Evolutionary conservation across 2,888 invertebrate species (phyloP).

Genomic region (Silvanus unidentatus): DNA sequence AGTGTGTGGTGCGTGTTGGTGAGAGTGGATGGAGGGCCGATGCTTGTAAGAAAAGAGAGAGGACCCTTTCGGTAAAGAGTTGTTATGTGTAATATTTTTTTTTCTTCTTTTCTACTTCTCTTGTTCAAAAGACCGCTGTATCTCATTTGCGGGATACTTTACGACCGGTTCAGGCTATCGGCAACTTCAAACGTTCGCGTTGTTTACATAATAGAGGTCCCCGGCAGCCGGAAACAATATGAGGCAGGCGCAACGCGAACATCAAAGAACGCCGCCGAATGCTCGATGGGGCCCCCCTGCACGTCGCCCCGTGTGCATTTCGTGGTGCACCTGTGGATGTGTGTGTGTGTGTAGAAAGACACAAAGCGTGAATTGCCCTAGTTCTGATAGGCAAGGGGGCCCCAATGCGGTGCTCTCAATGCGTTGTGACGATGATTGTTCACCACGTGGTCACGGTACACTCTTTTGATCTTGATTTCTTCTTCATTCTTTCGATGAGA

Average conservation of each 20-base stretch:
- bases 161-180: conserved; percentile 44
- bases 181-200: conserved; percentile 58
- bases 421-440: conserved; percentile 25
- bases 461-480: conserved; percentile 32
- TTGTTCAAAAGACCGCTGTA: conserved; percentile 11
- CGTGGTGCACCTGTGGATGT: conserved; percentile 28
- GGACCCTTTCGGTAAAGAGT: conserved; percentile 1
- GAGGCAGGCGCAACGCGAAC: conserved; percentile 44
- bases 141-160: conserved; percentile 44
- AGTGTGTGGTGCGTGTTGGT: conserved; percentile 19
- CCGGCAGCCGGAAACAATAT: conserved; percentile 53
- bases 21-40: background rate
- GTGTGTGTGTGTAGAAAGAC: too few species aligned
- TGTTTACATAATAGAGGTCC: conserved; percentile 68
- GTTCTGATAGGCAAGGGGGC: conserved; percentile 34
- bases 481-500: background rate
- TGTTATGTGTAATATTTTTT: conserved; percentile 6
- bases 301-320: conserved; percentile 9
- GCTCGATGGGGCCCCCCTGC: conserved; percentile 18
- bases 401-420: conserved; percentile 18
- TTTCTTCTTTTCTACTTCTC: too few species aligned
- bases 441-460: conserved; percentile 35
- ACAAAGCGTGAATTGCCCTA: conserved; percentile 34
- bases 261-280: conserved; percentile 45
- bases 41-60: too few species aligned